A percentile compares a stretch with the other conserved stretches of the same genome.
These are phyloP conservation scores for Sinotaia quadrata DNA, from an alignment of 2,888 invertebrate genomes.

Conservation along the genomic window DNA sequence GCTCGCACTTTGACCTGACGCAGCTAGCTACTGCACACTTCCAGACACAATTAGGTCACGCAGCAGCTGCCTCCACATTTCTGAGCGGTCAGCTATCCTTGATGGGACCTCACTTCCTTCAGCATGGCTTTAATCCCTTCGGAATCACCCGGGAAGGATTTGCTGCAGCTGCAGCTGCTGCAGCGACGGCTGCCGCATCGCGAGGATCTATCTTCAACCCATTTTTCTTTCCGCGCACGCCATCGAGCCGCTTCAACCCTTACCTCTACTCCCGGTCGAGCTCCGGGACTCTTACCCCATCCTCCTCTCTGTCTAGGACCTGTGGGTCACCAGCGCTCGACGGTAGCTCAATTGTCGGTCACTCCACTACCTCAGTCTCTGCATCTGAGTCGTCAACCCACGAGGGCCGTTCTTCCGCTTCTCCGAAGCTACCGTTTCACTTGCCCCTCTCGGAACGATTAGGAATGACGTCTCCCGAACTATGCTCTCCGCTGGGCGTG, in stretches of 20 bases:
- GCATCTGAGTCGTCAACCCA: constrained; percentile 6
- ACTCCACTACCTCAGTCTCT: neutral
- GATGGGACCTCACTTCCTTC: constrained; percentile 71
- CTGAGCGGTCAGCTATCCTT: constrained; percentile 30
- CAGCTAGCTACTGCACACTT: constrained; percentile 32
- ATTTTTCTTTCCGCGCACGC: constrained; percentile 74
- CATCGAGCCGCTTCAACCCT: constrained; percentile 87
- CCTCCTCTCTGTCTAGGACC: neutral
- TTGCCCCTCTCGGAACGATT: neutral
- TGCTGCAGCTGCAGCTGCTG: constrained; percentile 15
- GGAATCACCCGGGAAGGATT: constrained; percentile 76
- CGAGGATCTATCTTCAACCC: constrained; percentile 48
- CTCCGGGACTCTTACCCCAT: neutral
- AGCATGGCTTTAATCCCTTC: constrained; percentile 87
- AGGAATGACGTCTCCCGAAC: neutral
- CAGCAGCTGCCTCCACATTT: constrained; percentile 19
- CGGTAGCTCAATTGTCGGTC: neutral
- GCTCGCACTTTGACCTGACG: constrained; percentile 26
- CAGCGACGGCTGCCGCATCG: constrained; percentile 7
- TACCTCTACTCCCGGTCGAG: constrained; percentile 79
- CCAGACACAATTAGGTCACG: constrained; percentile 7
- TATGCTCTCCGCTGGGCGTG: neutral
- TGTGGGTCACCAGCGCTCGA: constrained; percentile 9
- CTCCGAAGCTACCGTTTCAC: neutral
- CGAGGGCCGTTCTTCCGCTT: neutral